Percentiles rank a stretch among this genome's conserved stretches.
phyloP scores from a whole-genome alignment of 1,140 invertebrate genomes.

The Drosophila elegans region DNA sequence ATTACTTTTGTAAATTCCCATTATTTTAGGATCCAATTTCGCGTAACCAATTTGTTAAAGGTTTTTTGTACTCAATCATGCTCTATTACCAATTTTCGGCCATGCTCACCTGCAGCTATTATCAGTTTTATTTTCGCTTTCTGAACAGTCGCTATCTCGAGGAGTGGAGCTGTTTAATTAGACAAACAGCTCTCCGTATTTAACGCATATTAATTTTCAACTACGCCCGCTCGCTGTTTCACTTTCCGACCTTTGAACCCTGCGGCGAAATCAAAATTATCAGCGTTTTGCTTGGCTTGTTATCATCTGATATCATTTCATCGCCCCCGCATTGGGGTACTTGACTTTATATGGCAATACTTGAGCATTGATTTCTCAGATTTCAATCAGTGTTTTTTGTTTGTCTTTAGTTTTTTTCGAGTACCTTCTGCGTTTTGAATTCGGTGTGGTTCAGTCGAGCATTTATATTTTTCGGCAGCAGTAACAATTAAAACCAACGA shows the following conservation, averaged over 20 bases:
- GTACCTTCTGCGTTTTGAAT: slow-evolving; percentile 3
- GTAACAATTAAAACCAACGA: slow-evolving; percentile 77
- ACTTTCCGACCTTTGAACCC: slow-evolving; percentile 21
- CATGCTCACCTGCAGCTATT: slow-evolving; percentile 3
- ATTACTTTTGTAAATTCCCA: too few relatives aligned
- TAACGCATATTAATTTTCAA: slow-evolving; percentile 70
- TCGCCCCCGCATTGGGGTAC: slow-evolving; percentile 37
- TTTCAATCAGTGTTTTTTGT: slow-evolving; percentile 58
- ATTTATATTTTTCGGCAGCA: slow-evolving; percentile 49
- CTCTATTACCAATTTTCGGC: slow-evolving; percentile 1
- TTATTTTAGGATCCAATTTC: slow-evolving; percentile 2
- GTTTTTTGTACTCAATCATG: not conserved
- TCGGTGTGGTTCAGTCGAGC: slow-evolving; percentile 39
- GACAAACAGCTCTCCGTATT: slow-evolving; percentile 43
- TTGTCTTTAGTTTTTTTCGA: not conserved
- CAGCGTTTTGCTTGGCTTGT: slow-evolving; percentile 30
- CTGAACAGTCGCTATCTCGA: slow-evolving; percentile 14
- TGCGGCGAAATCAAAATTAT: slow-evolving; percentile 26
- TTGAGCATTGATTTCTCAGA: slow-evolving; percentile 64
- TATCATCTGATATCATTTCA: slow-evolving; percentile 49
- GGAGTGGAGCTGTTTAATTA: slow-evolving; percentile 27
- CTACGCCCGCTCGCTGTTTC: slow-evolving; percentile 31
- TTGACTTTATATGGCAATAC: slow-evolving; percentile 43
- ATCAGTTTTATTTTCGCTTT: slow-evolving; percentile 27
- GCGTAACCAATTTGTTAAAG: slow-evolving; percentile 17